Evolutionary conservation across 2,797 vertebrate genomes (phyloP), one percentile per base, ranked within the genome.

Genomic region (Bovichtus diacanthus): DNA sequence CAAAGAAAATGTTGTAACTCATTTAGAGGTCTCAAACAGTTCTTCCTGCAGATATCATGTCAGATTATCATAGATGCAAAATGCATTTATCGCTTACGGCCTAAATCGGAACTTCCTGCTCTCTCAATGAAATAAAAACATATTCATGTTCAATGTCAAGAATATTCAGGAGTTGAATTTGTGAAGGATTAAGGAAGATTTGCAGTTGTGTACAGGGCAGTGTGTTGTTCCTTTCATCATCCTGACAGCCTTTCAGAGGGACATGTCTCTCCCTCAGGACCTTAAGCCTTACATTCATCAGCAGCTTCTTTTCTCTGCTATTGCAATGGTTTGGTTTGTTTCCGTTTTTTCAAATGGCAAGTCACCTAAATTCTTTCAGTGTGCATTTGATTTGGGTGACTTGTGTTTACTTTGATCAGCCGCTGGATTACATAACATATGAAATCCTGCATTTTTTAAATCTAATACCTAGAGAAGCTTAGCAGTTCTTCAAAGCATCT

Each of bases 401-500:
- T 79, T 70, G 76, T 74, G 74, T 88, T 86, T 63, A 75, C 80
- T 87, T 84, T 88, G 77, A 84, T 87, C 77, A 76, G 70, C 53
- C 2, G 2, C 58, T 70, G 82, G 38, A 82, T 87, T 90, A 76
- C 74, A 62, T 82, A 87, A 90, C 60, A 63, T 66, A 19, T 77
- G 21, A 85, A 87, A 88, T 70, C 73, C 81, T 65, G 44, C 64
- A 50, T 76, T 76, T 74, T 68, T 56, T 21, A 18, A 58, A 72
- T 70, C 59, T 85, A 90, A 87, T 84, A 85, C 75, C 70, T 74
- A 43, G 54, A 82, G 84, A 70, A 70, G 87, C 83, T 88, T 78
- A 86, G 68, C 55, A 1, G 55, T 62, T 76, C 78, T 85, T 88
- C 78, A 87, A 81, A 84, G 78, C 69, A 21, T 77, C 67, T 82